phyloP scores from a whole-genome alignment of 2,113 vertebrate species.

The Tachuris rubrigastra region DNA sequence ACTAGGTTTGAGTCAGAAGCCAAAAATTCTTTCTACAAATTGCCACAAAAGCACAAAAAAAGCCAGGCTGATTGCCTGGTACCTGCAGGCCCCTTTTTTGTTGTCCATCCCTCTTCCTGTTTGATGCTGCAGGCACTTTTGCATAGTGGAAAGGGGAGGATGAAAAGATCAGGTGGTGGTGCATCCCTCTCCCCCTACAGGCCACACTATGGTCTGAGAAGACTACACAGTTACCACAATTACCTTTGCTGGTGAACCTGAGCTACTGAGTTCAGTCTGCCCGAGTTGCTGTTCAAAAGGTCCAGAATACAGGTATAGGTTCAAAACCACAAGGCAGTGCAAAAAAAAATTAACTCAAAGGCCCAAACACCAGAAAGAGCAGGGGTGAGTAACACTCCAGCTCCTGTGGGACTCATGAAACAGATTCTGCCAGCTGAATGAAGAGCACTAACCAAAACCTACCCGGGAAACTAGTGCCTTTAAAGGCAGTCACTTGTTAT shows the following conservation, averaged over 20 bases:
- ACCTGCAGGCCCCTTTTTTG: not conserved
- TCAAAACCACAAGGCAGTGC: not conserved
- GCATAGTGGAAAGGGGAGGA: not conserved
- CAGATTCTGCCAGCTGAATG: not conserved
- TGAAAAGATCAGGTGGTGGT: not conserved
- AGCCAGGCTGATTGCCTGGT: not conserved
- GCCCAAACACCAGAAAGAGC: not conserved
- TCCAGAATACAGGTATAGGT: not conserved
- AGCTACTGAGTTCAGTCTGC: not conserved
- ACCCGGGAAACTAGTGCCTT: not conserved
- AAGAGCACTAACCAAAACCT: not conserved
- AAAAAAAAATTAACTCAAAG: not conserved
- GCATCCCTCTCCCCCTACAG: too few species aligned
- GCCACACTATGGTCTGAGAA: too few species aligned
- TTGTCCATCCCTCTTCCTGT: not conserved
- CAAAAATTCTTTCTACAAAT: not conserved
- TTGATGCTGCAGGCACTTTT: not conserved
- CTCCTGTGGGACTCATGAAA: not conserved
- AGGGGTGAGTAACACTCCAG: not conserved
- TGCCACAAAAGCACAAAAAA: not conserved
- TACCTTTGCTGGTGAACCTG: too few species aligned
- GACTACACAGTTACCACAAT: too few species aligned
- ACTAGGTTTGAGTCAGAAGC: not conserved
- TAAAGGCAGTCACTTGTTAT: not conserved
- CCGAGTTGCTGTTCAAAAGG: not conserved